Percentiles rank a stretch among this genome's conserved stretches.
These are phyloP conservation scores for Harpagifer antarcticus DNA, from an alignment of 2,797 vertebrate genomes.

Conservation along the genomic window DNA sequence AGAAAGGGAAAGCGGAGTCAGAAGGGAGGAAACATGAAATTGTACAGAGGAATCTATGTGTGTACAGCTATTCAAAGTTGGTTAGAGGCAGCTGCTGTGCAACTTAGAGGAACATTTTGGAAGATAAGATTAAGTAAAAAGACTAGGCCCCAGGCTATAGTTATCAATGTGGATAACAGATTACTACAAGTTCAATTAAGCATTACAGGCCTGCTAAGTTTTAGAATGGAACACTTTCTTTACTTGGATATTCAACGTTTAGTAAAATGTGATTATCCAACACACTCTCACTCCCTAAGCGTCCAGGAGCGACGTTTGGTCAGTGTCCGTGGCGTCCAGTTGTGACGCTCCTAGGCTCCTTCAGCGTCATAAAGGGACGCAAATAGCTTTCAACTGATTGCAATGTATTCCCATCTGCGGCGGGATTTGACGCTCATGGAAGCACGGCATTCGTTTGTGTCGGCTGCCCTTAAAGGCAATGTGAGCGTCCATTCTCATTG, in stretches of 20 bases:
- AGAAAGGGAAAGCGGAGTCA: conserved; percentile 21
- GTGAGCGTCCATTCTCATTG: no score
- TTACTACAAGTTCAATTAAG: conserved; percentile 9
- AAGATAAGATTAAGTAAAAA: conserved; percentile 46
- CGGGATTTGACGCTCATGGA: no score
- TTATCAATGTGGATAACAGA: conserved; percentile 30
- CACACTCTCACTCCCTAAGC: no score
- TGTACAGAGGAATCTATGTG: conserved; percentile 33
- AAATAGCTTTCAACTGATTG: no score
- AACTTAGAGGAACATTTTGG: conserved; percentile 19
- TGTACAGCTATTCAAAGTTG: conserved; percentile 38
- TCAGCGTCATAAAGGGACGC: no score
- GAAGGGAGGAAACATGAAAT: conserved; percentile 38
- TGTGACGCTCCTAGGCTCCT: no score
- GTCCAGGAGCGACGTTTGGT: no score
- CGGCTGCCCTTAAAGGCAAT: no score
- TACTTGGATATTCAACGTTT: conserved; percentile 1
- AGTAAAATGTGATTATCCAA: neutral
- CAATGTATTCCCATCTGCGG: no score
- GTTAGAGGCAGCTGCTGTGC: conserved; percentile 23
- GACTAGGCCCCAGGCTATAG: neutral
- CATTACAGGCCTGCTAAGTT: neutral
- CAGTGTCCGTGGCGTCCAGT: no score
- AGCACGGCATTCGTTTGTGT: no score
- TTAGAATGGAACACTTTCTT: conserved; percentile 11